phyloP scores from a whole-genome alignment of 2,888 invertebrate genomes.

The Schizaphis graminum region DNA sequence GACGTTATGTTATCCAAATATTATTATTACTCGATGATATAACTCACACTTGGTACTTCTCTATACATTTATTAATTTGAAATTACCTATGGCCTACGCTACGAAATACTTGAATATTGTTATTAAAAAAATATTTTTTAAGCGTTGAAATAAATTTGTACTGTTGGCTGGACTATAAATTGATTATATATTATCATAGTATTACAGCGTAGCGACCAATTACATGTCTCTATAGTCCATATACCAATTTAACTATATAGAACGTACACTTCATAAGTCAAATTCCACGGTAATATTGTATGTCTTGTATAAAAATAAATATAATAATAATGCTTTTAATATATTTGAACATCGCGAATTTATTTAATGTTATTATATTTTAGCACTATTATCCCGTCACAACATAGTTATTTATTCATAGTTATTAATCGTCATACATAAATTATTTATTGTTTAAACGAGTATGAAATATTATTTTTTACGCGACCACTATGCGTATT shows the following conservation, averaged over 20 bases:
- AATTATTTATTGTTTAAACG: not conserved
- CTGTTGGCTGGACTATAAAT: not conserved
- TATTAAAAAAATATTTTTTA: not conserved
- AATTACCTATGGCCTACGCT: not conserved
- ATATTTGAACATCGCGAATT: not conserved
- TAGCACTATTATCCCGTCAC: not conserved
- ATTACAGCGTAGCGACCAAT: not conserved
- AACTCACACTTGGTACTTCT: not conserved
- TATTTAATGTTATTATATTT: not conserved
- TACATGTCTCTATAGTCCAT: not conserved
- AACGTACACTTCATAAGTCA: not conserved
- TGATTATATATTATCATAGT: not conserved
- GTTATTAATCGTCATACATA: slow-evolving; percentile 1
- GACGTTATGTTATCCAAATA: too few species aligned
- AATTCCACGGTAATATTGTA: not conserved
- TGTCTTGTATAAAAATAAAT: not conserved
- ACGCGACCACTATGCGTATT: not conserved
- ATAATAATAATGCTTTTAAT: not conserved
- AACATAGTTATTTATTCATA: not conserved
- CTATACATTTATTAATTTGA: not conserved
- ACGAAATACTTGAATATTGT: not conserved
- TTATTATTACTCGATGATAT: not conserved
- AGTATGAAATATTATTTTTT: slow-evolving; percentile 23
- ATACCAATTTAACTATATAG: not conserved
- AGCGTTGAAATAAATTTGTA: not conserved